phyloP scores from a whole-genome alignment of 2,888 invertebrate genomes.

The Dimorphilus gyrociliatus region DNA sequence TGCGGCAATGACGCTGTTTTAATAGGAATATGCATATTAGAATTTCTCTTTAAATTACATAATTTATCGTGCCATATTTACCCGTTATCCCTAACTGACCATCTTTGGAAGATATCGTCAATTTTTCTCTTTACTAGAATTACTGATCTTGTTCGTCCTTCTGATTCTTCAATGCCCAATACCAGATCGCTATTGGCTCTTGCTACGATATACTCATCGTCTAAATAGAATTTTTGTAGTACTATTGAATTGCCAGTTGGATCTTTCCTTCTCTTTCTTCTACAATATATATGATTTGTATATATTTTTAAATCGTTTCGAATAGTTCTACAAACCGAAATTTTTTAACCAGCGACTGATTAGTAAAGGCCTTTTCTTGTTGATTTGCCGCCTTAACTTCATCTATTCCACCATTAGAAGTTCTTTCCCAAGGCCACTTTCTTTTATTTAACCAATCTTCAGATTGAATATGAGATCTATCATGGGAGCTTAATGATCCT shows the following conservation, averaged over 20 bases:
- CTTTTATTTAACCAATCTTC: too few relatives aligned
- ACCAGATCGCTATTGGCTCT: constrained; percentile 22
- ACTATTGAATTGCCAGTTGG: background rate
- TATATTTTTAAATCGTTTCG: background rate
- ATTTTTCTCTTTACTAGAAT: constrained; percentile 22
- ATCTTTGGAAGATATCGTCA: constrained; percentile 30
- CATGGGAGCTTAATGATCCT: too few relatives aligned
- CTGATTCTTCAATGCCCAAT: constrained; percentile 22
- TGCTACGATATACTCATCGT: constrained; percentile 27
- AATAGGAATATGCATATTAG: background rate
- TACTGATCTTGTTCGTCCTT: constrained; percentile 24
- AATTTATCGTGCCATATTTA: constrained; percentile 10
- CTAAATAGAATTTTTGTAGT: constrained; percentile 26
- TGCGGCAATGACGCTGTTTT: constrained; percentile 25
- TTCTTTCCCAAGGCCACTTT: too few relatives aligned
- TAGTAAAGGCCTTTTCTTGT: background rate
- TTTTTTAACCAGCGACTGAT: background rate
- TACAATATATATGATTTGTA: background rate
- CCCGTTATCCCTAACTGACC: constrained; percentile 30
- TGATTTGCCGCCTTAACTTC: background rate
- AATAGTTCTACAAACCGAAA: background rate
- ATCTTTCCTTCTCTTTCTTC: background rate
- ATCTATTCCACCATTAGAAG: too few relatives aligned
- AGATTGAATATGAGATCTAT: too few relatives aligned
- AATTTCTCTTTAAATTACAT: background rate